phyloP scores from a whole-genome alignment of 2,888 invertebrate genomes.

The Lomographa bimaculata region DNA sequence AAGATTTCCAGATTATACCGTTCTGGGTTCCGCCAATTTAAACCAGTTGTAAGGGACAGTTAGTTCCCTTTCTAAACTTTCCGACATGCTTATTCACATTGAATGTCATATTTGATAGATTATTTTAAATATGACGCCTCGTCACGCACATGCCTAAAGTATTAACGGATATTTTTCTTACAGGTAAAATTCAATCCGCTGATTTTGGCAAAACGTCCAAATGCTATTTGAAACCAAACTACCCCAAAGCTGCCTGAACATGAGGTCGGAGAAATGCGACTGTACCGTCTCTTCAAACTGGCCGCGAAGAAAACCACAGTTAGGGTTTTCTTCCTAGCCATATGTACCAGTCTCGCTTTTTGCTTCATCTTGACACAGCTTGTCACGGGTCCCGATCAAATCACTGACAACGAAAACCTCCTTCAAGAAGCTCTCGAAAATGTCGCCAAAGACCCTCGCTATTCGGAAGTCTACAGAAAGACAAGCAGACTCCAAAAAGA shows the following conservation, averaged over 20 bases:
- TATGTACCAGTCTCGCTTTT: conserved; percentile 46
- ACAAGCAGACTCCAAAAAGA: conserved; percentile 46
- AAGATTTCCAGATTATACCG: too few relatives aligned
- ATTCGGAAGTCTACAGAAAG: conserved; percentile 59
- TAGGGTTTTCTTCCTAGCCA: conserved; percentile 50
- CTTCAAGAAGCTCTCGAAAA: conserved; percentile 58
- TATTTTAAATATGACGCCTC: too few relatives aligned
- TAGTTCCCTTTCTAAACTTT: too few relatives aligned
- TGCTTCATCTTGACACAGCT: conserved; percentile 54
- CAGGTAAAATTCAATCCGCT: conserved; percentile 23
- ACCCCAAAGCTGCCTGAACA: conserved; percentile 34
- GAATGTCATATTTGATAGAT: too few relatives aligned
- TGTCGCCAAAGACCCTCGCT: conserved; percentile 56
- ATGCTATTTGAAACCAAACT: conserved; percentile 24
- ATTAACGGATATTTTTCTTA: conserved; percentile 9
- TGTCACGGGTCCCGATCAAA: conserved; percentile 31
- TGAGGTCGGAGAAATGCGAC: conserved; percentile 40
- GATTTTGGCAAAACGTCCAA: conserved; percentile 15
- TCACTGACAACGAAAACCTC: conserved; percentile 37
- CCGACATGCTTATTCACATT: too few relatives aligned
- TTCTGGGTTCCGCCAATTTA: too few relatives aligned
- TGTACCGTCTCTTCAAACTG: conserved; percentile 8
- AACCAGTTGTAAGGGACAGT: too few relatives aligned
- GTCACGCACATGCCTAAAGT: too few relatives aligned
- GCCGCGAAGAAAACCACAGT: conserved; percentile 44